phyloP scores from a whole-genome alignment of 2,113 vertebrate genomes.

The Prionailurus bengalensis region DNA sequence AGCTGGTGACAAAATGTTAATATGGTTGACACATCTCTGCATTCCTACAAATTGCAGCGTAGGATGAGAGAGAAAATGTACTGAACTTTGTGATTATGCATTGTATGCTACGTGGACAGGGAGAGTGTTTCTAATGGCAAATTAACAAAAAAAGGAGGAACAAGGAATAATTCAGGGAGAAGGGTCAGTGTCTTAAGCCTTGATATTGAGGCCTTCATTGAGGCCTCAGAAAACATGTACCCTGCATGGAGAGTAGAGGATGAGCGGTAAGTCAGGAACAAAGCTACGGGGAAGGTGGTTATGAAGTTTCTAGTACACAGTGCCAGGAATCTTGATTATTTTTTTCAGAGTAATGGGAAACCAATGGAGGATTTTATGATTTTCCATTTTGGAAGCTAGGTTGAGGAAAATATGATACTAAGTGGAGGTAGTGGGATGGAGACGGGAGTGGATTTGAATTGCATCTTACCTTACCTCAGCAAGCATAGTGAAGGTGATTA shows the following conservation, averaged over 20 bases:
- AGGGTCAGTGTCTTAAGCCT: not conserved
- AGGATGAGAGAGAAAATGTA: no score
- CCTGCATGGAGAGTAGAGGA: not conserved
- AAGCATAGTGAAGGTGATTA: no score
- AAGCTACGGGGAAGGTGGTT: not conserved
- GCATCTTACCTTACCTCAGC: not conserved
- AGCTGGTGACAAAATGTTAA: not conserved
- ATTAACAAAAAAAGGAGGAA: no score
- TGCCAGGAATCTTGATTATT: not conserved
- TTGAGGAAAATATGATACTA: not conserved
- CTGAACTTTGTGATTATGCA: not conserved
- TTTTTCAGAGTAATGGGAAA: not conserved
- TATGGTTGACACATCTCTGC: not conserved
- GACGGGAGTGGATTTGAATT: not conserved
- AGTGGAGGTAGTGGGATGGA: accelerated
- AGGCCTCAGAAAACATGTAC: not conserved
- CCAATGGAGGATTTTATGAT: not conserved
- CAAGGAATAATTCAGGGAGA: not conserved
- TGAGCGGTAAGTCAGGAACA: not conserved
- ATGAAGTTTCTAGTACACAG: not conserved
- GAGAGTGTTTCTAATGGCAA: not conserved
- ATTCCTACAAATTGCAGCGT: not conserved
- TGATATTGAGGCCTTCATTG: not conserved
- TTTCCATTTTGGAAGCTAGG: not conserved
- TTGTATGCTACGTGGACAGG: not conserved